Conservation (phyloP, 2,797 vertebrate species). For the Darevskia nairensis region DNA sequence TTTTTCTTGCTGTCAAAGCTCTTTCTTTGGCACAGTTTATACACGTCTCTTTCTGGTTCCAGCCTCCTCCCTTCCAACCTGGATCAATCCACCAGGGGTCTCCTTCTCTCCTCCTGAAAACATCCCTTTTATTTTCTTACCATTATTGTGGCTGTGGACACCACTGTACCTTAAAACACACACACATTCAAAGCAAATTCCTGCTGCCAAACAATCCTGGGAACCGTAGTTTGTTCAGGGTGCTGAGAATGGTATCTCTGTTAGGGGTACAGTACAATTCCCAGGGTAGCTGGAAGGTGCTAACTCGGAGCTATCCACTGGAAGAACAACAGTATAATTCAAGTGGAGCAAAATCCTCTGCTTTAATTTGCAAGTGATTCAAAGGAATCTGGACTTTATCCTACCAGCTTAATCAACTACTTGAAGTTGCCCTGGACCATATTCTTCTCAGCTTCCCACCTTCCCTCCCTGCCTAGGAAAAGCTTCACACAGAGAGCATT, state of each 20-base stretch:
- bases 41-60: background rate
- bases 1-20: slow-evolving; percentile 29
- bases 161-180: too few species aligned
- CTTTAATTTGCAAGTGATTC: slow-evolving; percentile 34
- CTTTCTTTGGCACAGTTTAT: slow-evolving; percentile 21
- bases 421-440: background rate
- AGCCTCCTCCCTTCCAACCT: slow-evolving; percentile 32
- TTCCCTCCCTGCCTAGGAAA: slow-evolving; percentile 1
- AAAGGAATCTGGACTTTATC: slow-evolving; percentile 66
- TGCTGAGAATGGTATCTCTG: too few species aligned
- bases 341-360: background rate
- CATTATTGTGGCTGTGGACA: background rate
- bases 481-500: slow-evolving; percentile 7
- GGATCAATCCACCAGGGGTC: background rate
- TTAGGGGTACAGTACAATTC: too few species aligned
- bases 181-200: too few species aligned
- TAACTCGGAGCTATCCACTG: background rate
- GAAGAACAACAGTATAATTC: background rate
- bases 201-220: too few species aligned
- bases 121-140: background rate
- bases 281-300: background rate
- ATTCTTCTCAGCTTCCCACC: slow-evolving; percentile 52
- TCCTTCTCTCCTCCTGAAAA: background rate
- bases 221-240: too few species aligned
- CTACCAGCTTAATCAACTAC: background rate